Conservation (phyloP, 2,888 invertebrate species). For the Heliconius aoede region DNA sequence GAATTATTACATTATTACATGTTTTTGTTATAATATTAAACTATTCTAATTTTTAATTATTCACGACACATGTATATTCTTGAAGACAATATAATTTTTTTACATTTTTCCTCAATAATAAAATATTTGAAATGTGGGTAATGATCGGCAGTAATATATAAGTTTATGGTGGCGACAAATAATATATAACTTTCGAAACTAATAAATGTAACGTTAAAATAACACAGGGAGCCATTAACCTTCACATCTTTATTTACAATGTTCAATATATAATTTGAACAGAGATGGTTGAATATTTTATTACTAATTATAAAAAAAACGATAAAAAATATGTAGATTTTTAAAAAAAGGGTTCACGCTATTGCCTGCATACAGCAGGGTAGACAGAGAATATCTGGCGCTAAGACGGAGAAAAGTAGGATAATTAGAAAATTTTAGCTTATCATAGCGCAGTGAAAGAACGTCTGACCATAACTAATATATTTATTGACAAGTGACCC, state of each 20-base stretch:
- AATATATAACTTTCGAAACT: slow-evolving; percentile 36
- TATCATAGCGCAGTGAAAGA: background rate
- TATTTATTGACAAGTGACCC: background rate
- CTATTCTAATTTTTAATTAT: background rate
- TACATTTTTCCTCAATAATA: background rate
- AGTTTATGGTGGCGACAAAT: slow-evolving; percentile 40
- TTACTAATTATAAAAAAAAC: background rate
- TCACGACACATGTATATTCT: background rate
- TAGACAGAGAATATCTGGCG: too few relatives aligned
- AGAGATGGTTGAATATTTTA: background rate
- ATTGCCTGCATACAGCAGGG: too few relatives aligned
- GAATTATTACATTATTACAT: background rate
- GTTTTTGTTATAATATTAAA: background rate
- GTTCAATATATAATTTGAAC: slow-evolving; percentile 15
- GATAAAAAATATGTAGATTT: background rate
- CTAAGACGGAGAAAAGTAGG: background rate
- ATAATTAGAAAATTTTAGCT: background rate
- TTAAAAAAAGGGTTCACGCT: background rate
- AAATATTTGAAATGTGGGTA: slow-evolving; percentile 21
- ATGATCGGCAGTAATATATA: slow-evolving; percentile 32
- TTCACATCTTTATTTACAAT: slow-evolving; percentile 43
- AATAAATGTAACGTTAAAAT: slow-evolving; percentile 44
- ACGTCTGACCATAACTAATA: background rate
- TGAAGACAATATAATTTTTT: background rate
- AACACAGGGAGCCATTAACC: slow-evolving; percentile 42